A percentile compares a stretch with the other conserved stretches of the same genome.
Evolutionary conservation across 2,113 vertebrate species (phyloP).

Genomic region (Nasalis larvatus): DNA sequence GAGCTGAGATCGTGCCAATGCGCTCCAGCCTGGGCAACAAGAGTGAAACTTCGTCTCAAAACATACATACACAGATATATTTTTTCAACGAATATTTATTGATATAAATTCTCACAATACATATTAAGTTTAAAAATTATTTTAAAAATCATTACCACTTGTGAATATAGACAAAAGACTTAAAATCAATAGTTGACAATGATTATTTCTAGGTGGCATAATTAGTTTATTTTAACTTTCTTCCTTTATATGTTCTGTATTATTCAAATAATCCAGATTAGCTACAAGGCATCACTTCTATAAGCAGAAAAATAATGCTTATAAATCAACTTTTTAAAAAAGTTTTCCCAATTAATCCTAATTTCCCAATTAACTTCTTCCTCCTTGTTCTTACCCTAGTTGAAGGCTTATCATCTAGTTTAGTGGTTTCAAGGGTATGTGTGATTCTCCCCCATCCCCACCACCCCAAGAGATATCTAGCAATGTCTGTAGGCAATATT

Average conservation of each 20-base stretch:
- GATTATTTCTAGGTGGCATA: background rate
- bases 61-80: too few relatives aligned
- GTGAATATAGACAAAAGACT: slow-evolving; percentile 14
- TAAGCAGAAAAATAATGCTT: background rate
- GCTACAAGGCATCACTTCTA: background rate
- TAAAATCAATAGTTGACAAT: background rate
- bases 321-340: background rate
- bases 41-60: too few relatives aligned
- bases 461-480: background rate
- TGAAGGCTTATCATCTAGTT: background rate
- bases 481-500: background rate
- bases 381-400: background rate
- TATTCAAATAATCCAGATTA: background rate
- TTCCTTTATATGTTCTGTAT: background rate
- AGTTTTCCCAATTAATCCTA: background rate
- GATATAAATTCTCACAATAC: slow-evolving; percentile 10
- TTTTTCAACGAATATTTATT: slow-evolving; percentile 5
- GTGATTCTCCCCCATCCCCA: background rate
- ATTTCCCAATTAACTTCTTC: background rate
- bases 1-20: too few relatives aligned
- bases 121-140: background rate
- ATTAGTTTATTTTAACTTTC: slow-evolving; percentile 5
- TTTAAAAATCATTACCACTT: background rate
- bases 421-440: background rate
- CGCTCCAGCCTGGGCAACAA: too few relatives aligned